These are phyloP conservation scores for Orthosia incerta DNA, from an alignment of 2,888 invertebrate species.

Conservation along the genomic window DNA sequence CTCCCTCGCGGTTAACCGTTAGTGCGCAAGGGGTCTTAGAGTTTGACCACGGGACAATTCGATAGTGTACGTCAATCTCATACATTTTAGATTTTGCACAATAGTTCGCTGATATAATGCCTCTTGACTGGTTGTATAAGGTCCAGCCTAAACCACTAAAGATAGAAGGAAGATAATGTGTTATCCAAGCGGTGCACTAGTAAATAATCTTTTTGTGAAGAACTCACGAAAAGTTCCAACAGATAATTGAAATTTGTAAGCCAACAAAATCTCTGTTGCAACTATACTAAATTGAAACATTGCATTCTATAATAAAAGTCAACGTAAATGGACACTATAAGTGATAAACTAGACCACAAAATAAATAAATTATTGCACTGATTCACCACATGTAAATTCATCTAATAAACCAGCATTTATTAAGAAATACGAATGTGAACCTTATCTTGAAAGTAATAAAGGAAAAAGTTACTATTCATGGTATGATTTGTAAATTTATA, in stretches of 20 bases:
- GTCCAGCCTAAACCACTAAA: not conserved
- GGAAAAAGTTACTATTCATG: not conserved
- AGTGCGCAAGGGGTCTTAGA: too few relatives aligned
- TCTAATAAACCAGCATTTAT: not conserved
- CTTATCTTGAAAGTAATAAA: conserved; percentile 5
- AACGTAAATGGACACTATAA: conserved; percentile 9
- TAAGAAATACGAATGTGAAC: conserved; percentile 14
- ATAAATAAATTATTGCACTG: conserved; percentile 8
- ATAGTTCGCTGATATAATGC: too few relatives aligned
- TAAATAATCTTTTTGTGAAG: not conserved
- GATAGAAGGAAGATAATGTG: not conserved
- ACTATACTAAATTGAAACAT: conserved; percentile 1
- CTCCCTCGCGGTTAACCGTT: too few relatives aligned
- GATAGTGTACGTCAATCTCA: too few relatives aligned
- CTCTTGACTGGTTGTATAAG: too few relatives aligned
- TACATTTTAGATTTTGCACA: too few relatives aligned
- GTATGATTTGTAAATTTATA: conserved; percentile 13
- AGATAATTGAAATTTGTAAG: too few relatives aligned
- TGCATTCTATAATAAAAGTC: conserved; percentile 10
- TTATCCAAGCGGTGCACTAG: not conserved
- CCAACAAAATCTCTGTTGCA: not conserved
- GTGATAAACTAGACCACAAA: conserved; percentile 14
- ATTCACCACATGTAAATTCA: conserved; percentile 34
- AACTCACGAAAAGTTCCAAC: not conserved
- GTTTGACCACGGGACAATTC: too few relatives aligned